Base-by-base conservation (phyloP, 92 coral and sea anemone species). In the Diadumene lineata region DNA sequence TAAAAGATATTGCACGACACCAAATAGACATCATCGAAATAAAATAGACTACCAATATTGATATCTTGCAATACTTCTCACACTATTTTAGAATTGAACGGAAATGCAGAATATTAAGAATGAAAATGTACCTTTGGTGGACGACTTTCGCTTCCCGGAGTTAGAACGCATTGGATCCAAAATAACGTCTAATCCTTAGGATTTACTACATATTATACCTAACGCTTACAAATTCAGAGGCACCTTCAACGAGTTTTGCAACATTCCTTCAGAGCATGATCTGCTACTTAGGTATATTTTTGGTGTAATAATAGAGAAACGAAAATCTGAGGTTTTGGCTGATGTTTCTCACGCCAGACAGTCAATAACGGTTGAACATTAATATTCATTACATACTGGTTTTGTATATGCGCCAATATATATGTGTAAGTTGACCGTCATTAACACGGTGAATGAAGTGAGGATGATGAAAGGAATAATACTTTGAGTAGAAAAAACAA, bases 61-160 rank as follows among this genome's bases (percentile, higher is more conserved):
- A n/a, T n/a, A n/a, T n/a, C n/a, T n/a, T n/a, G n/a, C n/a, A n/a
- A n/a, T n/a, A n/a, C n/a, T n/a, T n/a, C n/a, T n/a, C n/a, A n/a
- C n/a, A n/a, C n/a, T n/a, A n/a, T n/a, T n/a, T n/a, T n/a, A n/a
- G n/a, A n/a, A n/a, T n/a, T n/a, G n/a, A n/a, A n/a, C n/a, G n/a
- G n/a, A n/a, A n/a, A n/a, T n/a, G n/a, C n/a, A n/a, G n/a, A n/a
- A n/a, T n/a, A n/a, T n/a, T n/a, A n/a, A n/a, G n/a, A n/a, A n/a
- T n/a, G n/a, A n/a, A n/a, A n/a, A n/a, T n/a, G n/a, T 72, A 72
- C 77, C 77, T 72, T 72, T 72, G 77, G 34, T 17, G 51, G 43
- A 55, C 31, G 65, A 56, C 29, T 61, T 56, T 34, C 34, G 48
- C 46, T 72, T 56, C 53, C 21, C 50, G 17, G 13, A 50, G 32